Conservation (phyloP, 2,113 vertebrate genomes). For the Pedionomus torquatus region DNA sequence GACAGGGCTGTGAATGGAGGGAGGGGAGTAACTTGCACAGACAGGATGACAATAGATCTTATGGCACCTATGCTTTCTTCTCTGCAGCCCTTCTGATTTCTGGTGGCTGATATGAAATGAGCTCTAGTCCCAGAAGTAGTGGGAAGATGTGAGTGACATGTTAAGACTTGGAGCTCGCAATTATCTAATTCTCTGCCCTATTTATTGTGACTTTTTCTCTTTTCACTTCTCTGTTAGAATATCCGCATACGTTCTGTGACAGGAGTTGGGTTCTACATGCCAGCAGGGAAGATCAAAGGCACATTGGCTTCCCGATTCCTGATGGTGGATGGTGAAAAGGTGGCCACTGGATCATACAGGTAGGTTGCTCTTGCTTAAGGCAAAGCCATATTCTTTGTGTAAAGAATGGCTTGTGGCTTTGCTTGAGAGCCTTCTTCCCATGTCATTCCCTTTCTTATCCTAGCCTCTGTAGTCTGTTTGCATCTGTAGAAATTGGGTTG, state of each 20-base stretch:
- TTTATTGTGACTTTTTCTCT: conserved; percentile 22
- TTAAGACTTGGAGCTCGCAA: conserved; percentile 16
- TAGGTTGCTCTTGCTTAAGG: conserved; percentile 26
- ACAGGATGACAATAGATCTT: not conserved
- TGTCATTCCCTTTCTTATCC: not conserved
- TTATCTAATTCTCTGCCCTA: conserved; percentile 14
- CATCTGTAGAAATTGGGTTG: not conserved
- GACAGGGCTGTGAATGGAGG: not conserved
- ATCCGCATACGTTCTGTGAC: conserved; percentile 85
- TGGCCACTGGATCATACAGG: conserved; percentile 92
- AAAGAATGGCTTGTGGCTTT: not conserved
- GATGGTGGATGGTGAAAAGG: conserved; percentile 94
- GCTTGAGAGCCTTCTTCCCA: not conserved
- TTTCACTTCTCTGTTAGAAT: conserved; percentile 78
- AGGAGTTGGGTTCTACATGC: conserved; percentile 85
- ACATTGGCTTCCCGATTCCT: conserved; percentile 87
- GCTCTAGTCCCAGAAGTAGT: not conserved
- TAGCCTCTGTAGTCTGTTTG: not conserved
- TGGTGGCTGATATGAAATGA: conserved; percentile 9
- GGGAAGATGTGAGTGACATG: conserved; percentile 1
- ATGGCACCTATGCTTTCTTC: not conserved
- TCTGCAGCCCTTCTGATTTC: not conserved
- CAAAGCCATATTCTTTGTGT: not conserved
- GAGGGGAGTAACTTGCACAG: not conserved
- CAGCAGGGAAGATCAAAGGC: conserved; percentile 86